These are phyloP conservation scores for Solenodon paradoxus DNA, from an alignment of 2,113 vertebrate genomes.

Conservation along the genomic window DNA sequence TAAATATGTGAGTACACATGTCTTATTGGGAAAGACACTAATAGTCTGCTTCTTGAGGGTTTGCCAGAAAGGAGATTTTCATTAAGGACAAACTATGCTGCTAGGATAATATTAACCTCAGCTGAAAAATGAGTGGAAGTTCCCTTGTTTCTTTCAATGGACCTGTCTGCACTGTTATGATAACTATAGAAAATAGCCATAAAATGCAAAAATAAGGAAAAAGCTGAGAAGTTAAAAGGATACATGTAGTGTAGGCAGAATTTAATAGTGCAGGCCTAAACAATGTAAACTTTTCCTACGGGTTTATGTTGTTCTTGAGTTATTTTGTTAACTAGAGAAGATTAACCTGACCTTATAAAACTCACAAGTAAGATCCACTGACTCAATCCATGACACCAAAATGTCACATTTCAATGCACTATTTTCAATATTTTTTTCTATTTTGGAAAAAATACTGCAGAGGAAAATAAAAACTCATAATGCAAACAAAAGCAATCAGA, in stretches of 20 bases:
- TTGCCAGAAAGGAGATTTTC: conserved; percentile 42
- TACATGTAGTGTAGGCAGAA: not conserved
- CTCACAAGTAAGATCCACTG: not conserved
- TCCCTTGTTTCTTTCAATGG: conserved; percentile 19
- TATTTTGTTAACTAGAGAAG: not conserved
- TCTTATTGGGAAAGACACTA: not conserved
- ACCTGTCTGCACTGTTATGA: not conserved
- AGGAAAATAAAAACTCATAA: conserved; percentile 17
- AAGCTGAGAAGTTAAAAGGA: not conserved
- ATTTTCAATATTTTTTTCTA: not conserved
- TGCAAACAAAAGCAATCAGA: conserved; percentile 1
- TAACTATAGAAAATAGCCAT: not conserved
- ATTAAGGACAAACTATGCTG: not conserved
- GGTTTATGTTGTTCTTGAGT: not conserved
- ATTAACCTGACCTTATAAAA: not conserved
- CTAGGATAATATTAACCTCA: conserved; percentile 49
- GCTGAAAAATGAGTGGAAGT: conserved; percentile 49
- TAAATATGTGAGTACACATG: not conserved
- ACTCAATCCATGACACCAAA: not conserved
- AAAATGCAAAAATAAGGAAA: conserved; percentile 22
- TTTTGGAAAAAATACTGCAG: not conserved
- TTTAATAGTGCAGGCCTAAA: not conserved
- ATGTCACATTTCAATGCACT: not conserved
- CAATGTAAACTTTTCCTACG: not conserved
- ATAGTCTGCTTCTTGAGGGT: not conserved